Base-by-base conservation (phyloP, 2,797 vertebrate genomes). In the Arremon brunneinucha region DNA sequence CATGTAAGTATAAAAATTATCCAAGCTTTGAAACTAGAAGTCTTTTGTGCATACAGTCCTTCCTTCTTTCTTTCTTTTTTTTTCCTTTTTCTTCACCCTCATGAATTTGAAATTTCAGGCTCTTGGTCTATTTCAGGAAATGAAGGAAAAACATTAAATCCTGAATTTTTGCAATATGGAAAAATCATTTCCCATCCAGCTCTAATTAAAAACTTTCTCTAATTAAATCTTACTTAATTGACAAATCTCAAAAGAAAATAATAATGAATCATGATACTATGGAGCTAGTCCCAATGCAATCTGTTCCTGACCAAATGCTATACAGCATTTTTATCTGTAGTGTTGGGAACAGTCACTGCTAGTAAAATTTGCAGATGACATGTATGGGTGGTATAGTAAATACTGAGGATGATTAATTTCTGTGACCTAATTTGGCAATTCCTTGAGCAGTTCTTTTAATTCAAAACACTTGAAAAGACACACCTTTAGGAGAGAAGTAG, bases 241-340 rank as follows among this genome's bases (percentile, higher is more conserved):
- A 82, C 71, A 87, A 72, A 84, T 95, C 49, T 77, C 22, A 57
- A 68, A 89, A 93, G 83, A 85, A 75, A 70, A 60, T 70, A 91
- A 64, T 89, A 93, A 87, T 75, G 78, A 95, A 64, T 92, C 90
- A 94, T 53, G 34, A 53, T 85, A 53, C 46, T 70, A 94, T 75
- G 84, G 55, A 95, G 17, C 57, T 59, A 71, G 46, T 94, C 75
- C 75, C 60, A 57, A 26, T 64, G 84, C 93, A 93, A 93, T 96
- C 94, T 97, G 90, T 92, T 96, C 93, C 93, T 95, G 90, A 93
- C 75, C 84, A 90, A 94, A 95, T 95, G 89, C 84, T 95, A 41
- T 91, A 49, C 12, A 50, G 67, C 41, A 84, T 87, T 72, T 27
- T 87, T 93, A 83, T 80, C 70, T 77, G 64, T 43, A 74, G 62